A percentile compares a stretch with the other conserved stretches of the same genome.
Conservation (phyloP, 2,888 invertebrate species). For the Molorchus minor region DNA sequence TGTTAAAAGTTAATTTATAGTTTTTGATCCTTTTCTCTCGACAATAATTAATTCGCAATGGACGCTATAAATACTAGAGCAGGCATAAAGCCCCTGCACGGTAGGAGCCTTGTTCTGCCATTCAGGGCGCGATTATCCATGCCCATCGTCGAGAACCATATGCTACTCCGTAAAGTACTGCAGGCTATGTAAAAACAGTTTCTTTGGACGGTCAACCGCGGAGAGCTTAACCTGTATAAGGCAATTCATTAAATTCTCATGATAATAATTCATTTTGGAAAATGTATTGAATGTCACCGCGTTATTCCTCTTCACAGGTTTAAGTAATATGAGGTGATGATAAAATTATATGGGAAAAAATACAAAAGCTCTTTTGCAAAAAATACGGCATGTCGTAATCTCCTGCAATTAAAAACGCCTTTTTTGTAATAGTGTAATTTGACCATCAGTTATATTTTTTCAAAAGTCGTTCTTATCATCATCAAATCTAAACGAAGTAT, state of each 20-base stretch:
- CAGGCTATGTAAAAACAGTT: not conserved
- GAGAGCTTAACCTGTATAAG: constrained; percentile 10
- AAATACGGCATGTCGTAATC: too few species aligned
- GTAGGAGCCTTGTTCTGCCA: constrained; percentile 23
- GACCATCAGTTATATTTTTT: too few species aligned
- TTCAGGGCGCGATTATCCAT: constrained; percentile 23
- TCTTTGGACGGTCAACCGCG: constrained; percentile 7
- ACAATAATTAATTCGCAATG: constrained; percentile 1
- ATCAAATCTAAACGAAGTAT: too few species aligned
- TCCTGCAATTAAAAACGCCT: too few species aligned
- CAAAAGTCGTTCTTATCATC: too few species aligned
- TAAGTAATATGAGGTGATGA: too few species aligned
- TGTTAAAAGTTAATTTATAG: not conserved
- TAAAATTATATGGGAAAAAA: too few species aligned
- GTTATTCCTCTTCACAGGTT: constrained; percentile 5
- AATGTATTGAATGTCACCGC: constrained; percentile 7
- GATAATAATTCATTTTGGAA: constrained; percentile 11
- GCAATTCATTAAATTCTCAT: constrained; percentile 16
- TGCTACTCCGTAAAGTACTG: constrained; percentile 19
- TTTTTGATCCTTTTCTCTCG: not conserved
- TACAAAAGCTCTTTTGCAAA: too few species aligned
- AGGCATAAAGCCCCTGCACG: constrained; percentile 13
- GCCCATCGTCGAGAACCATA: constrained; percentile 23
- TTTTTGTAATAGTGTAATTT: too few species aligned
- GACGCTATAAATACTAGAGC: constrained; percentile 9